Conservation (phyloP, 2,797 vertebrate species). For the Fistularia tabacaria region DNA sequence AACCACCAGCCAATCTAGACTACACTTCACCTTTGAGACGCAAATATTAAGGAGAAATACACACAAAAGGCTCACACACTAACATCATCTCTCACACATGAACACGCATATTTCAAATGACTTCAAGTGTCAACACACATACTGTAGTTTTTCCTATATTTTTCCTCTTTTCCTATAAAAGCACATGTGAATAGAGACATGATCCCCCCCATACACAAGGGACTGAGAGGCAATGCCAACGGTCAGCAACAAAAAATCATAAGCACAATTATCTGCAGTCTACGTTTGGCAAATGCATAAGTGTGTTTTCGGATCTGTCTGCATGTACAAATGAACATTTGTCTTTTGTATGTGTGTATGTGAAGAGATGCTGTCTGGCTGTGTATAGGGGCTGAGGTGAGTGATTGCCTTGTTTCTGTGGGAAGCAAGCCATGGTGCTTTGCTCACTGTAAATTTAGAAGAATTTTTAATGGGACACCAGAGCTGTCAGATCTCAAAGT, state of each 20-base stretch:
- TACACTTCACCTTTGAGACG: conserved; percentile 44
- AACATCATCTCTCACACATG: conserved; percentile 5
- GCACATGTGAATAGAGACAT: neutral
- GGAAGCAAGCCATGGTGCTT: conserved; percentile 56
- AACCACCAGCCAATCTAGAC: conserved; percentile 67
- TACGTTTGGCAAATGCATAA: conserved; percentile 6
- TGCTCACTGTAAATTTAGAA: conserved; percentile 66
- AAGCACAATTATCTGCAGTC: conserved; percentile 36
- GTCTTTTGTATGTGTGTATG: conserved; percentile 15
- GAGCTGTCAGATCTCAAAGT: conserved; percentile 46
- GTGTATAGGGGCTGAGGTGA: conserved; percentile 55
- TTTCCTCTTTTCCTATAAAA: neutral
- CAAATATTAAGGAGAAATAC: conserved; percentile 28
- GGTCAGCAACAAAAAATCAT: conserved; percentile 58
- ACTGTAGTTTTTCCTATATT: too few species aligned
- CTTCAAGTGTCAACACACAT: too few species aligned
- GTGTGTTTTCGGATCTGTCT: conserved; percentile 2
- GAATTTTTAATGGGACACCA: conserved; percentile 62
- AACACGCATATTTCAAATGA: neutral
- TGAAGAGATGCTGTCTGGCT: conserved; percentile 28
- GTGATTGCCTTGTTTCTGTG: conserved; percentile 70
- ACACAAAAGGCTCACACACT: conserved; percentile 10
- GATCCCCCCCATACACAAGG: neutral
- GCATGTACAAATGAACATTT: conserved; percentile 10
- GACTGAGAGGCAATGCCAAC: conserved; percentile 44